Conservation (phyloP, 1,140 invertebrate species). For the Pogonomyrmex barbatus region DNA sequence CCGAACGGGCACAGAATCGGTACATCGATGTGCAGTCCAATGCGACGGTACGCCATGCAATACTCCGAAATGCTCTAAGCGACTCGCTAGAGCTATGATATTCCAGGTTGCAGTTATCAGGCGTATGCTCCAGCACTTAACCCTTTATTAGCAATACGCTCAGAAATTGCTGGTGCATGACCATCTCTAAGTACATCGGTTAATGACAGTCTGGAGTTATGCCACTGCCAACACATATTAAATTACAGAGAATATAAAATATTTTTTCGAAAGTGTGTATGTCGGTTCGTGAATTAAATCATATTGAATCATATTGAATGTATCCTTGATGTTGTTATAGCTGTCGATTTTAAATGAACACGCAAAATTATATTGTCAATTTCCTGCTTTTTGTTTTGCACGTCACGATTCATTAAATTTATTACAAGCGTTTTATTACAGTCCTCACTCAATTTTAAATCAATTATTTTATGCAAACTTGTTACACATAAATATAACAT, state of each 20-base stretch:
- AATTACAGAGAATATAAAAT: not conserved
- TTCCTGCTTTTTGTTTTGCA: not conserved
- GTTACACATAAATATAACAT: not conserved
- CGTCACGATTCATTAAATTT: not conserved
- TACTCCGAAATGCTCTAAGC: conserved; percentile 58
- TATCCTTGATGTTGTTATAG: not conserved
- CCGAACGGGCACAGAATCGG: conserved; percentile 45
- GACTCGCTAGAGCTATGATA: conserved; percentile 43
- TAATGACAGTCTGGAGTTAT: conserved; percentile 29
- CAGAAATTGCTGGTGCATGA: conserved; percentile 57
- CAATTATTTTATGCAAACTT: not conserved
- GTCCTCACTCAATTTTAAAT: not conserved
- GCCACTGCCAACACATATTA: not conserved
- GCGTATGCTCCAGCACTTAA: conserved; percentile 55
- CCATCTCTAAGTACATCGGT: conserved; percentile 43
- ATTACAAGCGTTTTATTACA: not conserved
- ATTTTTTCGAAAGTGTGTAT: not conserved
- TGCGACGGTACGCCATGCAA: conserved; percentile 31
- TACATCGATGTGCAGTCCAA: conserved; percentile 42
- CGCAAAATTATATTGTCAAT: not conserved
- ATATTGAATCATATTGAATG: not conserved
- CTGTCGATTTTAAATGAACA: not conserved
- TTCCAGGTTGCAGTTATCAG: conserved; percentile 52
- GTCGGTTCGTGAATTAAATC: not conserved
- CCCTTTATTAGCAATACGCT: conserved; percentile 62